These are phyloP conservation scores for Cosmia pyralina DNA, from an alignment of 2,888 invertebrate species.

Conservation along the genomic window DNA sequence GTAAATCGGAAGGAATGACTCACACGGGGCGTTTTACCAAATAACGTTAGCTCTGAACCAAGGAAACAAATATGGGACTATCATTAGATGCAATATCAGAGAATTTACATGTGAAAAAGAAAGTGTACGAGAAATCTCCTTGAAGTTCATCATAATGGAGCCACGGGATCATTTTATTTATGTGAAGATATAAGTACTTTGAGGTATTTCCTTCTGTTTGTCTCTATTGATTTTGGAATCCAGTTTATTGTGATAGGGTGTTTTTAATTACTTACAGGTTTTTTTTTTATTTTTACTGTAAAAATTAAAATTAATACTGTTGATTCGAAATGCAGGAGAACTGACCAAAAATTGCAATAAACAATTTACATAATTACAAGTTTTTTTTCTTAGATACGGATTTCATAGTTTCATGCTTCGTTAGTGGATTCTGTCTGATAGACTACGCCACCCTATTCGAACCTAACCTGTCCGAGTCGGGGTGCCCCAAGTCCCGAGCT, in stretches of 20 bases:
- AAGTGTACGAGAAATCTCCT: slow-evolving; percentile 34
- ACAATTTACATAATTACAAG: too few relatives aligned
- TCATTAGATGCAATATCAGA: slow-evolving; percentile 59
- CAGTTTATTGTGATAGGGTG: too few relatives aligned
- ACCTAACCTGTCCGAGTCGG: too few relatives aligned
- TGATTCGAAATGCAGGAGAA: too few relatives aligned
- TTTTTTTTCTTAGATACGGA: too few relatives aligned
- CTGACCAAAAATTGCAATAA: too few relatives aligned
- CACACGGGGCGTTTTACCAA: slow-evolving; percentile 54
- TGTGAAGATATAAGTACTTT: slow-evolving; percentile 10
- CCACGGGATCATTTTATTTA: slow-evolving; percentile 45
- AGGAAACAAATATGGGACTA: slow-evolving; percentile 61
- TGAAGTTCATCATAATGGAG: slow-evolving; percentile 33
- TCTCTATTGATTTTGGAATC: not conserved
- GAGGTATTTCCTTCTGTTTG: not conserved
- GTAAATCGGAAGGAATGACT: slow-evolving; percentile 57
- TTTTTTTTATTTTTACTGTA: too few relatives aligned
- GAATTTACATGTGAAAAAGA: slow-evolving; percentile 45
- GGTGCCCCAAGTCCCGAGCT: too few relatives aligned
- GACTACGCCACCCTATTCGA: too few relatives aligned
- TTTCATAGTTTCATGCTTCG: not conserved
- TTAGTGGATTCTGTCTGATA: not conserved
- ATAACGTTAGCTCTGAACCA: slow-evolving; percentile 51
- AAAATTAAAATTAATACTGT: too few relatives aligned
- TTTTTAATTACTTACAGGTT: too few relatives aligned